A percentile compares a stretch with the other conserved stretches of the same genome.
Conservation (phyloP, 1,140 invertebrate species). For the Rhagoletis zephyria region DNA sequence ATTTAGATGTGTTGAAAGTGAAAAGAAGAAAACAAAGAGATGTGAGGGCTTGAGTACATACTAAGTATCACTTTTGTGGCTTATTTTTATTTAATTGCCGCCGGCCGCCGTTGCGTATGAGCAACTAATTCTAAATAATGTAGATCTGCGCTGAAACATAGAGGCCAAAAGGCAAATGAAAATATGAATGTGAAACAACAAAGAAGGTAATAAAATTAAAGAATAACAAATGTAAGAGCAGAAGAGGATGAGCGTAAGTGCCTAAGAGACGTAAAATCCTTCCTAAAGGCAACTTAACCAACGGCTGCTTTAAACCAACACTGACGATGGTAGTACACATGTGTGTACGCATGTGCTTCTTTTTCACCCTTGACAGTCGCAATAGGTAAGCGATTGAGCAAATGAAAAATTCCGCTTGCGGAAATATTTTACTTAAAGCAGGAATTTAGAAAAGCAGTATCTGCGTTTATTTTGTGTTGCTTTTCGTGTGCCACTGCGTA, state of each 20-base stretch:
- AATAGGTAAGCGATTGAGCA: neutral
- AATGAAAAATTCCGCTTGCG: neutral
- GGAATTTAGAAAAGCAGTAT: neutral
- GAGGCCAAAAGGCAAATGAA: neutral
- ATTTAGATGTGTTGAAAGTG: neutral
- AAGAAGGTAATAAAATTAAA: neutral
- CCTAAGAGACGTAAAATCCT: neutral
- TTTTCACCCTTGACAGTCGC: neutral
- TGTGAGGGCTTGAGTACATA: neutral
- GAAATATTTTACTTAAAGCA: neutral
- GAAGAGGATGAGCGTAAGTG: neutral
- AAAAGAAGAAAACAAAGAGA: neutral
- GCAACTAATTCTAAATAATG: conserved; percentile 23
- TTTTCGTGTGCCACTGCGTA: neutral
- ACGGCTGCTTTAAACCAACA: neutral
- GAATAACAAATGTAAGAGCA: neutral
- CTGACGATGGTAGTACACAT: neutral
- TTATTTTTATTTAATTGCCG: neutral
- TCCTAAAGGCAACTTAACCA: too few species aligned
- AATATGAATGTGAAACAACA: neutral
- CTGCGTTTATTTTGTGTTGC: neutral
- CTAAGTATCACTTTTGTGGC: neutral
- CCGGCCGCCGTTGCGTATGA: conserved; percentile 11
- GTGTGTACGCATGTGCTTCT: neutral
- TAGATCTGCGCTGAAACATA: neutral